A percentile compares a stretch with the other conserved stretches of the same genome.
Conservation (phyloP, 2,888 invertebrate genomes). For the Scaptomyza caliginosa region DNA sequence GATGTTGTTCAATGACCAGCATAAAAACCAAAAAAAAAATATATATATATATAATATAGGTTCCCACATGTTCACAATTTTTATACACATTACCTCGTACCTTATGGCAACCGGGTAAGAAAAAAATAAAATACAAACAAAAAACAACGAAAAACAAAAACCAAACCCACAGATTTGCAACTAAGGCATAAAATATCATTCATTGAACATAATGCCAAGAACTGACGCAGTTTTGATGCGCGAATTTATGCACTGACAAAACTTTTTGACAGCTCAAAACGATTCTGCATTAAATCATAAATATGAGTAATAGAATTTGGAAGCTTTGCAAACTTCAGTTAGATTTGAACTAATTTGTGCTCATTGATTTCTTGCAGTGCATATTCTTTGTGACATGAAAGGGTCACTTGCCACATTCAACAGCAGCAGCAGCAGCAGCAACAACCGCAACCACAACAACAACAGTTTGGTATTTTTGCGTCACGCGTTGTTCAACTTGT, state of each 20-base stretch:
- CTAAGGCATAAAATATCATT: conserved; percentile 74
- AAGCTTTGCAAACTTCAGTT: too few species aligned
- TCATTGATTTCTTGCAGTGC: conserved; percentile 49
- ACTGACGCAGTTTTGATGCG: conserved; percentile 52
- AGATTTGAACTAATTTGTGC: too few species aligned
- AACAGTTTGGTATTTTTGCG: conserved; percentile 78
- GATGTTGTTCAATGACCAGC: conserved; percentile 63
- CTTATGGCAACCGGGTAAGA: conserved; percentile 55
- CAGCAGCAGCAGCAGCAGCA: conserved; percentile 33
- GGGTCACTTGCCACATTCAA: conserved; percentile 61
- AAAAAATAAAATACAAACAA: conserved; percentile 11
- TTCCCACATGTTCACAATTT: conserved; percentile 81
- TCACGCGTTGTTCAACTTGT: conserved; percentile 76
- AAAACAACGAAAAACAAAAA: conserved; percentile 26
- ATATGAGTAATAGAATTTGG: too few species aligned
- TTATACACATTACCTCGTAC: conserved; percentile 67
- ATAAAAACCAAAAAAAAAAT: conserved; percentile 28
- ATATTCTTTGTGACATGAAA: conserved; percentile 56
- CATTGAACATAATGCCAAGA: conserved; percentile 68
- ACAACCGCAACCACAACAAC: conserved; percentile 22
- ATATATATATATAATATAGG: too few species aligned
- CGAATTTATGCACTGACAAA: conserved; percentile 51
- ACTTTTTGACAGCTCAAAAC: conserved; percentile 28
- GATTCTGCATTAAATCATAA: too few species aligned
- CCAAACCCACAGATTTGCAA: conserved; percentile 72